Base-by-base conservation (phyloP, 2,797 vertebrate species). In the Rhabdophis nuchalis region DNA sequence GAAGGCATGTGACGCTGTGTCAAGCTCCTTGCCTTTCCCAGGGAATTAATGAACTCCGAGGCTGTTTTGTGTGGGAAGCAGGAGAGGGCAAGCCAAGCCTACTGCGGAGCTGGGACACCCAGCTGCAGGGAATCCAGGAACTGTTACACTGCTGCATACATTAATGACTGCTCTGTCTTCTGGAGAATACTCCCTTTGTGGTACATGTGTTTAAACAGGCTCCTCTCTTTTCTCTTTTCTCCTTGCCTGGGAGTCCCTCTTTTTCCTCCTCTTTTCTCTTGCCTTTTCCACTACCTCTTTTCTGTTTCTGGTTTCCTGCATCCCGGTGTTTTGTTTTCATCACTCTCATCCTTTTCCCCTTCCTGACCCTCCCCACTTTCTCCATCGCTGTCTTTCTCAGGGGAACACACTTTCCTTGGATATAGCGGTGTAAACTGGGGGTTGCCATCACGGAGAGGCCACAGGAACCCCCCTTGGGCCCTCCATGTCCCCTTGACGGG, bases 371-470 rank as follows among this genome's bases (percentile, higher is more conserved):
- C 0, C 13, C 61, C 68, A 64, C 57, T 60, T 46, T 20, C 77
- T 23, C 32, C 13, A 32, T 0, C 0, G 3, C 90, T 90, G 72
- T 93, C 94, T 95, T 93, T 94, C 89, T 92, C 93, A 50, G 94
- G 93, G 93, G 86, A 92, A 92, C 92, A 54, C 0, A 13, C 95
- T 96, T 96, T 89, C 89, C 94, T 95, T 96, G 97, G 97, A 95
- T 96, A 95, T 95, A 96, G 25, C 50, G 94, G 95, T 96, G 97
- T 97, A 96, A 98, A 92, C 14, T 95, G 94, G 85, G 93, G 0
- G 93, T 95, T 96, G 96, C 96, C 97, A 97, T 96, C 97, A 97
- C 97, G 97, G 97, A 97, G 97, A 96, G 97, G 95, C 53, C 96
- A 94, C 97, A 97, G 96, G 97, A 97, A 91, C 97, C 97, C 94